Base-by-base conservation (phyloP, 2,113 vertebrate genomes). In the Sceloporus undulatus region DNA sequence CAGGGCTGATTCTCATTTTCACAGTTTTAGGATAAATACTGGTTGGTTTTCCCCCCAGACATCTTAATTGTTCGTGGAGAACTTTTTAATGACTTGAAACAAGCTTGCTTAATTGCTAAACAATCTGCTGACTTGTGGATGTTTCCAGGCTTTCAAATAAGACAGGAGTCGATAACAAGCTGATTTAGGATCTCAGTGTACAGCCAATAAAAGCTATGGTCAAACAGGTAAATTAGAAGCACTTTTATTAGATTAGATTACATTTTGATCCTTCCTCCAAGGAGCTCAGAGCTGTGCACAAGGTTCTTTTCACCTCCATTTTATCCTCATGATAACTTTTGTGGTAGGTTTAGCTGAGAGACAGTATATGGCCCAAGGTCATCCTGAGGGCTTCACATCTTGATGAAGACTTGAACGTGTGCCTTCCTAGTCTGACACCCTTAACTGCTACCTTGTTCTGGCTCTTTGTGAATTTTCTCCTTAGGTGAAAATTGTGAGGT, bases 71-170 rank as follows among this genome's bases (percentile, higher is more conserved):
- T 2, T 86, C 90, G 21, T 38, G 70, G 87, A 89, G 88, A 92
- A 84, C 5, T 75, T 11, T 75, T 77, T 11, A 91, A 71, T 87
- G 42, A 91, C 16, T 73, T 92, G 82, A 89, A 92, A 88, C 82
- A 71, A 2, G 34, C 62, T 89, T 82, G 73, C 16, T 76, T 90
- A 83, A 65, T 78, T 90, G 80, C 38, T 86, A 42, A 73, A n/a
- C 0, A 68, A 38, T 42, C 48, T 76, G 59, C 79, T 86, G 73
- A 86, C 27, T 77, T 14, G 42, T 70, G 27, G 40, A 38, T 78
- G 71, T n/a, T 85, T 84, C 48, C 2, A 1, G 71, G 13, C 5
- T 90, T 56, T 85, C 80, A 91, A 87, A 81, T n/a, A 62, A 77
- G 84, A 48, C 62, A 14, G 56, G 79, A 90, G 40, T 40, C 84